Evolutionary conservation across 2,797 vertebrate genomes (phyloP), one percentile per base, ranked within the genome.

Genomic region (Acanthis flammea): DNA sequence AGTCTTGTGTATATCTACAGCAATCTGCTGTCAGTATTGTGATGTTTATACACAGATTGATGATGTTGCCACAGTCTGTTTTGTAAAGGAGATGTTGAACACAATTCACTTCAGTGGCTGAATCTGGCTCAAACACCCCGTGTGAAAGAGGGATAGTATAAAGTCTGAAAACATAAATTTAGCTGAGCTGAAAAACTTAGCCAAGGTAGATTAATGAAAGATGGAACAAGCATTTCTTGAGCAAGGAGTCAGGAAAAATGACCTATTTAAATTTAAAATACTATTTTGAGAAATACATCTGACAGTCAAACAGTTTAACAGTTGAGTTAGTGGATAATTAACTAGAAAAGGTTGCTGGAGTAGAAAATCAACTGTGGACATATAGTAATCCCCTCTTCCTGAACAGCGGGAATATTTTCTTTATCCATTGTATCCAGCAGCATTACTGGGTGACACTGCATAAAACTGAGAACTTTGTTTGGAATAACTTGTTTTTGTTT

Each of bases 261-360:
- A 55, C 67, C 13, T 55, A 41, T 73, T 85, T 78, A 71, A 77
- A 68, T 80, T 70, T 86, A 75, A 76, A 92, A 60, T 66, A 42
- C 4, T 65, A 25, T 2, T 57, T 44, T 68, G 58, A 60, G 74
- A 60, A 81, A 42, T 67, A 13, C 0, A 2, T 67, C 28, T 83
- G 82, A 21, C 35, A 37, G 44, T 79, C 55, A 58, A 70, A 44
- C 7, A 19, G 37, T n/a, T 92, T 66, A 91, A 72, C 44, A 65
- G 62, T 55, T 75, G 67, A 92, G 39, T 81, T 81, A 67, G 70
- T 85, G 53, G 71, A 66, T 93, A 76, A 87, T 95, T 89, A 89
- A 87, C 41, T 76, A 39, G 60, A 27, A 86, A 19, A 91, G 44
- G 21, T 65, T 93, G 17, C 60, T 79, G 39, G 19, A 88, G 76